Evolutionary conservation across 2,888 invertebrate species (phyloP).

Genomic region (Oconnorella tubifera): DNA sequence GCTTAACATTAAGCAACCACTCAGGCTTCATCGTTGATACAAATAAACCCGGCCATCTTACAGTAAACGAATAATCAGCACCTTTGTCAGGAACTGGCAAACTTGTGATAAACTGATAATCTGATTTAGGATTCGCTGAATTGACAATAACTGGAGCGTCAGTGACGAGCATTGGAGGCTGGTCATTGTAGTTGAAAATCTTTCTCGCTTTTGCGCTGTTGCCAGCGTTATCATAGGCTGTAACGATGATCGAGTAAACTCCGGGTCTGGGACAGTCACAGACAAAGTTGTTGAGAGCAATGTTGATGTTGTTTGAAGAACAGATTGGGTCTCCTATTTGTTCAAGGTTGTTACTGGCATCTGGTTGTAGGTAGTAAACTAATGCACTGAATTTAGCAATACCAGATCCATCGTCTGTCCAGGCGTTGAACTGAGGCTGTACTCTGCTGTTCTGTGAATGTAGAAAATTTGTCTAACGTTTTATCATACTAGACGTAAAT

Average conservation of each 20-base stretch:
- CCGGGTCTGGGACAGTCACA: slow-evolving; percentile 8
- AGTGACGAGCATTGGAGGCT: slow-evolving; percentile 5
- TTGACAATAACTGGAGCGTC: neutral
- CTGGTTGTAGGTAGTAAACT: slow-evolving; percentile 10
- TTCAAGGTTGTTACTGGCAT: neutral
- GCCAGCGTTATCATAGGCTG: slow-evolving; percentile 18
- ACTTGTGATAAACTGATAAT: slow-evolving; percentile 7
- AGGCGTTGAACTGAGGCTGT: slow-evolving; percentile 12
- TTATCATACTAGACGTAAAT: too few relatives aligned
- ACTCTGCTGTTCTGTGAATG: slow-evolving; percentile 9
- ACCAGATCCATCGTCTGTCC: slow-evolving; percentile 16
- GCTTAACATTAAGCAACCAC: slow-evolving; percentile 12
- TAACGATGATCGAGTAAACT: slow-evolving; percentile 17
- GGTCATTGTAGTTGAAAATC: slow-evolving; percentile 14
- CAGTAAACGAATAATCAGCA: slow-evolving; percentile 7
- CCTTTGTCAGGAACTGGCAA: slow-evolving; percentile 3
- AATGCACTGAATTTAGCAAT: slow-evolving; percentile 5
- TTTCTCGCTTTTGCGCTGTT: slow-evolving; percentile 18
- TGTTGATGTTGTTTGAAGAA: slow-evolving; percentile 1
- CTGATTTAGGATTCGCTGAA: neutral
- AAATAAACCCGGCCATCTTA: slow-evolving; percentile 13
- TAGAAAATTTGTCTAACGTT: too few relatives aligned
- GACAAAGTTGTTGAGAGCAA: slow-evolving; percentile 13
- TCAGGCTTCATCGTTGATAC: neutral
- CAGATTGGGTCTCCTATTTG: neutral